A percentile compares a stretch with the other conserved stretches of the same genome.
Evolutionary conservation across 2,113 vertebrate species (phyloP).

Genomic region (Ochotona curzoniae): DNA sequence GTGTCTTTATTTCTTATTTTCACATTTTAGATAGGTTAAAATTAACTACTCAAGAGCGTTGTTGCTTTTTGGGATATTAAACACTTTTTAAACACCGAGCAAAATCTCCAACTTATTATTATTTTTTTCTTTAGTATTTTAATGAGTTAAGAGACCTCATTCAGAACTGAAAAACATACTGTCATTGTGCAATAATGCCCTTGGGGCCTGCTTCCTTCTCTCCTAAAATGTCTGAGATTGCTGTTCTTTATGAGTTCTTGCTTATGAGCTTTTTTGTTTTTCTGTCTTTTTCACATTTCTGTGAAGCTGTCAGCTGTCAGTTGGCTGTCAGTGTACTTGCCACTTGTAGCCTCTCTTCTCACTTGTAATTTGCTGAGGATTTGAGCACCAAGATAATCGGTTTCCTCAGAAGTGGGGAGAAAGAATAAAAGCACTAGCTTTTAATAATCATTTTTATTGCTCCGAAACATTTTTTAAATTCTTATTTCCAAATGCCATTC

Average conservation of each 20-base stretch:
- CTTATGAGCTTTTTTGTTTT: conserved; percentile 43
- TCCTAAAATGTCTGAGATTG: background rate
- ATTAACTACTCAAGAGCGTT: background rate
- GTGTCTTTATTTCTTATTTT: conserved; percentile 17
- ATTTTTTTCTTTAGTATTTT: background rate
- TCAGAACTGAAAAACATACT: background rate
- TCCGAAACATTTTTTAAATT: background rate
- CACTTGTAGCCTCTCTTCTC: conserved; percentile 28
- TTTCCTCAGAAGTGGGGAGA: background rate
- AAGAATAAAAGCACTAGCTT: background rate
- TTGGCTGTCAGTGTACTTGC: background rate
- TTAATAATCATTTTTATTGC: conserved; percentile 17
- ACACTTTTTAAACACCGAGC: background rate
- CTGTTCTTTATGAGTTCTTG: background rate
- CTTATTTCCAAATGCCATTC: conserved; percentile 23
- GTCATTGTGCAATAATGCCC: background rate
- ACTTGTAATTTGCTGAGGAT: conserved; percentile 8
- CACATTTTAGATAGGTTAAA: background rate
- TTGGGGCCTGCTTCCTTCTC: background rate
- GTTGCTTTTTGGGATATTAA: background rate
- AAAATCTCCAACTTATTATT: background rate
- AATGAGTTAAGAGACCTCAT: conserved; percentile 4
- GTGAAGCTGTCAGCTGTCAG: conserved; percentile 42
- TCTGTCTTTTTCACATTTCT: conserved; percentile 32
- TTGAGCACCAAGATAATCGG: conserved; percentile 14